Conservation (phyloP, 1,140 invertebrate genomes). For the Drosophila seguyi region DNA sequence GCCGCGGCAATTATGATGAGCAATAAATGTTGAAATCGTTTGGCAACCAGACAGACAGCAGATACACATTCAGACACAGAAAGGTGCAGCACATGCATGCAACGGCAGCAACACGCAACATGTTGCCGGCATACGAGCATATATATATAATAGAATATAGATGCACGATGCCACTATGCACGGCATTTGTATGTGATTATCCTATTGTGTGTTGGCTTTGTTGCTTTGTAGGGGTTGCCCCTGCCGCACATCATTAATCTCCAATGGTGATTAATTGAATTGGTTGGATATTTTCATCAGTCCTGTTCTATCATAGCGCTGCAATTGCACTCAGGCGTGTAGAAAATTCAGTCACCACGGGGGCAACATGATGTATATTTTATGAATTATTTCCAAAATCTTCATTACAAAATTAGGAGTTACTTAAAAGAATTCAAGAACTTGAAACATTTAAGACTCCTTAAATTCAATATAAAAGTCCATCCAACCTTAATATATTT, state of each 20-base stretch:
- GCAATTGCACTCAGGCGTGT: constrained; percentile 46
- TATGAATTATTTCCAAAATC: not conserved
- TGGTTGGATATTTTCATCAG: constrained; percentile 64
- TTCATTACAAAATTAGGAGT: no score
- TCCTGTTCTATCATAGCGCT: constrained; percentile 27
- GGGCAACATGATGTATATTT: not conserved
- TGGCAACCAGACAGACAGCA: constrained; percentile 27
- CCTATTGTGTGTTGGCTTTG: constrained; percentile 31
- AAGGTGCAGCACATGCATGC: constrained; percentile 43
- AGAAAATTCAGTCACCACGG: constrained; percentile 23
- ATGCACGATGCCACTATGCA: constrained; percentile 24
- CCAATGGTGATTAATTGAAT: constrained; percentile 66
- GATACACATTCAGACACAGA: constrained; percentile 11
- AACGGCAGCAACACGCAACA: constrained; percentile 57
- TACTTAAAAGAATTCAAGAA: no score
- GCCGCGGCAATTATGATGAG: constrained; percentile 62
- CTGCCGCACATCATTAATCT: constrained; percentile 75
- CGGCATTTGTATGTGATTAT: constrained; percentile 28
- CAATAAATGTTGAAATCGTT: constrained; percentile 67
- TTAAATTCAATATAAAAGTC: no score
- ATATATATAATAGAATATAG: constrained; percentile 24
- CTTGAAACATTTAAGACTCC: no score
- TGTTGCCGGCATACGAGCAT: constrained; percentile 38
- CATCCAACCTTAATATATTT: not conserved
- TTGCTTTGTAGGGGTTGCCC: constrained; percentile 21